Evolutionary conservation across 2,797 vertebrate species (phyloP).

Genomic region (Peromyscus eremicus): DNA sequence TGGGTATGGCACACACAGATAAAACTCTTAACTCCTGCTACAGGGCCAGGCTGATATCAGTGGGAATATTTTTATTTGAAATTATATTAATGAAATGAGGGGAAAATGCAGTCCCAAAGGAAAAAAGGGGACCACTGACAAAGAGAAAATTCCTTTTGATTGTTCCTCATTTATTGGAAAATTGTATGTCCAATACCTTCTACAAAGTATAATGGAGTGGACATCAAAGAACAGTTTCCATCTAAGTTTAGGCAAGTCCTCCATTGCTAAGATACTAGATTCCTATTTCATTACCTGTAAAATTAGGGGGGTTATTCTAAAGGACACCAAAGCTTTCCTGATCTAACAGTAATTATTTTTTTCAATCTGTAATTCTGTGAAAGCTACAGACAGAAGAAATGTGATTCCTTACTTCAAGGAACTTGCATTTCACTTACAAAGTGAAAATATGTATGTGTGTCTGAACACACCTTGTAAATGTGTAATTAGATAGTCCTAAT

Average conservation of each 20-base stretch:
- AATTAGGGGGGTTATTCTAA: neutral
- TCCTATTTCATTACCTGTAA: conserved; percentile 33
- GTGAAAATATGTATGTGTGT: neutral
- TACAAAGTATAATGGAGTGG: neutral
- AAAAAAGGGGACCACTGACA: neutral
- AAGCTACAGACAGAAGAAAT: conserved; percentile 32
- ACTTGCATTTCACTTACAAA: conserved; percentile 24
- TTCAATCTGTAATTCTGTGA: conserved; percentile 2
- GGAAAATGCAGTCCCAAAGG: neutral
- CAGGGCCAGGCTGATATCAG: neutral
- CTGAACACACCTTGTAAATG: neutral
- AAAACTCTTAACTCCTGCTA: neutral
- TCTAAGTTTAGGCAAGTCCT: conserved; percentile 18
- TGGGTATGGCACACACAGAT: neutral
- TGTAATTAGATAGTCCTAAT: conserved; percentile 38
- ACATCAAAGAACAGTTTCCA: conserved; percentile 55
- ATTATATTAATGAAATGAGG: neutral
- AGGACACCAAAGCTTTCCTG: conserved; percentile 15
- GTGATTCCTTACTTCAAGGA: conserved; percentile 31
- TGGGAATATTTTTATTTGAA: neutral
- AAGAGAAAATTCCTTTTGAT: conserved; percentile 17
- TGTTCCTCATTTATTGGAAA: conserved; percentile 43
- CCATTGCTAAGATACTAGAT: neutral
- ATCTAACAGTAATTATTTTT: conserved; percentile 53
- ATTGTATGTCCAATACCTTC: neutral